Evolutionary conservation across 2,797 vertebrate genomes (phyloP), one percentile per base, ranked within the genome.

Genomic region (Apodemus agrarius): DNA sequence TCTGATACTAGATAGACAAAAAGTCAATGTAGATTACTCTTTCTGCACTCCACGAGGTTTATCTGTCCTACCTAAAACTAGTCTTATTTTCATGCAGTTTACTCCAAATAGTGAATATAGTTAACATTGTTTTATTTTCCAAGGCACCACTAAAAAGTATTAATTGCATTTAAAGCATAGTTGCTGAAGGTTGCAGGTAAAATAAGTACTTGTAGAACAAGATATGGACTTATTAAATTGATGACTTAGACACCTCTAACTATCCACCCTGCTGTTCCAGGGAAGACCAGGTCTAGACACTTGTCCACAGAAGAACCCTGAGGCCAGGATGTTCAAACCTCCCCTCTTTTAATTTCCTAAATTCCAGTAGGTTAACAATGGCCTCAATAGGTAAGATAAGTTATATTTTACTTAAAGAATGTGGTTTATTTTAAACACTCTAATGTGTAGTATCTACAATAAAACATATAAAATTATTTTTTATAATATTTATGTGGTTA

Each of bases 401-500:
- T 40, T 43, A 17, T 63, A 63, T 61, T 63, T 43, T 81, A 29
- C 24, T 29, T 80, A 80, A 54, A 52, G 12, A 76, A 63, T 63
- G 10, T 67, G 4, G 14, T 21, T 91, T 61, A 49, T 63, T 83
- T 4, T 49, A 49, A 40, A 57, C 10, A 88, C 54, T 10, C 12
- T 74, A 57, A 63, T 17, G 54, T 88, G n/a, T 76, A 17, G 3
- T 78, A 49, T 52, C 7, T 79, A 34, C 19, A 52, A 79, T 19
- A 34, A 16, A 52, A 16, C 52, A 31, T 78, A 29, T 52, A 3
- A 80, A 49, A 54, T n/a, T 80, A n/a, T 57, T n/a, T n/a, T 34
- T 91, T 76, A 79, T 67, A 65, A 54, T 74, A 86, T 85, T 82
- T 21, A 43, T 49, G 6, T 91, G 40, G 13, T 89, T 87, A 82